Conservation (phyloP, 2,888 invertebrate genomes). For the Pyrocoelia pectoralis region DNA sequence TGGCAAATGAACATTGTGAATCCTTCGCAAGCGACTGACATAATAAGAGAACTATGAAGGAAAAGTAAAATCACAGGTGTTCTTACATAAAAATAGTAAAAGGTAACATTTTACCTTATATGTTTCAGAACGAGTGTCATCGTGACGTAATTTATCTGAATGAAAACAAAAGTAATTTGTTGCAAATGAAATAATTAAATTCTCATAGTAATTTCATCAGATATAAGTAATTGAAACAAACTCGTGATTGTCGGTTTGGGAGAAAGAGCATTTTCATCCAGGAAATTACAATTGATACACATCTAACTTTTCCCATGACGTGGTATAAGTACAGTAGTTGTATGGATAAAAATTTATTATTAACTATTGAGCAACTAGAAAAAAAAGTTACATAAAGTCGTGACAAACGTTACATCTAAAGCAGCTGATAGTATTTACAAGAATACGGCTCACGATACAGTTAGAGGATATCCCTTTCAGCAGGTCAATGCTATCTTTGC, state of each 20-base stretch:
- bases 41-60: background rate
- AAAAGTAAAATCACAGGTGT: background rate
- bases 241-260: conserved; percentile 17
- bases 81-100: conserved; percentile 1
- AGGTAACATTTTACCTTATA: background rate
- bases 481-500: conserved; percentile 40
- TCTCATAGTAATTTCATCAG: conserved; percentile 3
- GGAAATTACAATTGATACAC: conserved; percentile 16
- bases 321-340: background rate
- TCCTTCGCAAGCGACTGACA: background rate
- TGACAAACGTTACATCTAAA: conserved; percentile 23
- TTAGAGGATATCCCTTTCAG: conserved; percentile 40
- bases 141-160: background rate
- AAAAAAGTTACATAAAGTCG: conserved; percentile 17
- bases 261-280: conserved; percentile 19
- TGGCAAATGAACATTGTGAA: background rate
- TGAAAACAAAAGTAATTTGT: conserved; percentile 3
- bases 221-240: background rate
- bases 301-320: conserved; percentile 13
- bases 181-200: background rate
- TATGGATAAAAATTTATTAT: conserved; percentile 5
- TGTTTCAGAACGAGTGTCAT: background rate
- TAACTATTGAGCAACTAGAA: background rate
- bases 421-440: conserved; percentile 25
- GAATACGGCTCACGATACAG: conserved; percentile 34